These are phyloP conservation scores for Globia sparganii DNA, from an alignment of 2,888 invertebrate species.

Conservation along the genomic window DNA sequence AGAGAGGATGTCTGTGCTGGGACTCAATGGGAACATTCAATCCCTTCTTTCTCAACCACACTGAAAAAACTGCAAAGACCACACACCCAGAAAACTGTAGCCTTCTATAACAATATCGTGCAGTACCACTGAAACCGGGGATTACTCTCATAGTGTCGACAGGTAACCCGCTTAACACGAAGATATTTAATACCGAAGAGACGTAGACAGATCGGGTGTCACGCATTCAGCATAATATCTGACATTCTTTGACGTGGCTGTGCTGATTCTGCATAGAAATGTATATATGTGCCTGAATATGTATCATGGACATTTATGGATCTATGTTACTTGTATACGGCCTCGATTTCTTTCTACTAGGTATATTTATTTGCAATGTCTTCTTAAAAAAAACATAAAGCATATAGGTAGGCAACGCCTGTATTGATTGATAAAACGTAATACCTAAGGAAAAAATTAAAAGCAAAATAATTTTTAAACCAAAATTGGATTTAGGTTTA, in stretches of 20 bases:
- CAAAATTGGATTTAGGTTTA: not conserved
- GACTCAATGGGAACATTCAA: too few relatives aligned
- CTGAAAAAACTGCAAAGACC: not conserved
- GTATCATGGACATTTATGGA: conserved; percentile 8
- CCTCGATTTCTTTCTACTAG: not conserved
- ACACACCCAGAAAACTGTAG: not conserved
- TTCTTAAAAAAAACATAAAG: not conserved
- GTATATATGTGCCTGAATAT: not conserved
- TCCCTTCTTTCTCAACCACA: too few relatives aligned
- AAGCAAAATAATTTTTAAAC: not conserved
- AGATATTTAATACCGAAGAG: conserved; percentile 55
- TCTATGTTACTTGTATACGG: not conserved
- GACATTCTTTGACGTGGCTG: conserved; percentile 33
- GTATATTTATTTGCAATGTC: not conserved
- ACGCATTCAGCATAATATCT: conserved; percentile 41
- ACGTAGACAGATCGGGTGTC: conserved; percentile 51
- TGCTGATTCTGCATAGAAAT: conserved; percentile 14
- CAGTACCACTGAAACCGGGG: conserved; percentile 12
- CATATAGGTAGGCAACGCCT: not conserved
- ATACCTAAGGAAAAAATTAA: not conserved
- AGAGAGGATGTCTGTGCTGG: too few relatives aligned
- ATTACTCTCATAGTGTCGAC: conserved; percentile 27
- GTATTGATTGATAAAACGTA: not conserved
- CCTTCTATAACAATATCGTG: not conserved
- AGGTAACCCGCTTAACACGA: conserved; percentile 31